phyloP scores from a whole-genome alignment of 2,113 vertebrate genomes.

The Prionailurus viverrinus region DNA sequence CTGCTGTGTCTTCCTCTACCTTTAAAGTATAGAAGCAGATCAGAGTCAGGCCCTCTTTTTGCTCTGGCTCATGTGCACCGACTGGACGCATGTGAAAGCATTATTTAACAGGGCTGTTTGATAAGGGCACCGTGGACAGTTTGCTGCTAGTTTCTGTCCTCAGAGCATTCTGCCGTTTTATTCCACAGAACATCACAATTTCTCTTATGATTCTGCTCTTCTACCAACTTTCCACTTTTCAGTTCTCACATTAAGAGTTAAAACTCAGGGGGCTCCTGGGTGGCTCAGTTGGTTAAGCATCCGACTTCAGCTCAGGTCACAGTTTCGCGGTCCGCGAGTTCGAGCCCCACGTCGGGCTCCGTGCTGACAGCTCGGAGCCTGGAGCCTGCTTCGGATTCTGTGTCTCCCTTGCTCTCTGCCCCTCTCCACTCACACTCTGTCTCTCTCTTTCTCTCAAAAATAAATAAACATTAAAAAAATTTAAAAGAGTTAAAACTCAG shows the following conservation, averaged over 20 bases:
- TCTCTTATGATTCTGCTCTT: background rate
- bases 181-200: background rate
- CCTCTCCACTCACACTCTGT: no score
- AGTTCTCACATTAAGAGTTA: background rate
- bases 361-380: no score
- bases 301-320: no score
- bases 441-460: no score
- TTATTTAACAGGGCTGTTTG: background rate
- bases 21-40: background rate
- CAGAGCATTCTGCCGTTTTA: background rate
- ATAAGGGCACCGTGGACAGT: background rate
- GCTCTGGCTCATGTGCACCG: background rate
- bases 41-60: no score
- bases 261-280: background rate
- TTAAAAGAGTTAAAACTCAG: background rate
- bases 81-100: background rate
- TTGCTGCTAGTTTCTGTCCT: background rate
- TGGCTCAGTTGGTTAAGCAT: no score
- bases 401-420: no score
- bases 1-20: background rate
- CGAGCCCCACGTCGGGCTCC: no score
- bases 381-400: no score
- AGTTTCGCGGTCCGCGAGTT: accelerated
- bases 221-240: background rate
- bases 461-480: no score